These are phyloP conservation scores for Thymelicus sylvestris DNA, from an alignment of 2,888 invertebrate genomes.

Conservation along the genomic window DNA sequence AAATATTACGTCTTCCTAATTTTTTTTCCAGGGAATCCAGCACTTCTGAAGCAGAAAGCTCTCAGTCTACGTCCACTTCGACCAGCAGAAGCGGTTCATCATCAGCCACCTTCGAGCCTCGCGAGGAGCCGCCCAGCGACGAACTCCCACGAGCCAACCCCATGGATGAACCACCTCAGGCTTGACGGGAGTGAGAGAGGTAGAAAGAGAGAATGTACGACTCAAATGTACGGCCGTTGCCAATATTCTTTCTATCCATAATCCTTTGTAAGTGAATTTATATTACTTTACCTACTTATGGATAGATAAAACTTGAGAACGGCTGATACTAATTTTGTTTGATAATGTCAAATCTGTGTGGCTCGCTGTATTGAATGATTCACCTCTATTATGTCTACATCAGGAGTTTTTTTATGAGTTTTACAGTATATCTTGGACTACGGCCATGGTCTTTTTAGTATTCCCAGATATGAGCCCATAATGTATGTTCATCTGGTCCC, in stretches of 20 bases:
- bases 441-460: no score
- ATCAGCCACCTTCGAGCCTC: conserved; percentile 43
- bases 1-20: no score
- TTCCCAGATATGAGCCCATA: no score
- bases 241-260: not conserved
- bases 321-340: no score
- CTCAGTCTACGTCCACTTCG: conserved; percentile 49
- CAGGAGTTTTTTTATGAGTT: no score
- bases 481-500: no score
- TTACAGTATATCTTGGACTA: no score
- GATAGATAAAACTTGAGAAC: no score
- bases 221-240: not conserved
- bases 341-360: no score
- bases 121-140: conserved; percentile 40
- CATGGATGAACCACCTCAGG: conserved; percentile 79
- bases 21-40: conserved; percentile 54
- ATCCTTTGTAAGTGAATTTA: not conserved
- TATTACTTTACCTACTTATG: not conserved
- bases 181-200: conserved; percentile 56
- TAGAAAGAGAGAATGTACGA: no score
- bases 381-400: no score
- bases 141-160: conserved; percentile 75
- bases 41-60: conserved; percentile 53
- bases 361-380: no score
- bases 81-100: conserved; percentile 55